These are phyloP conservation scores for Hormaphis cornu DNA, from an alignment of 1,140 invertebrate genomes.

Conservation along the genomic window DNA sequence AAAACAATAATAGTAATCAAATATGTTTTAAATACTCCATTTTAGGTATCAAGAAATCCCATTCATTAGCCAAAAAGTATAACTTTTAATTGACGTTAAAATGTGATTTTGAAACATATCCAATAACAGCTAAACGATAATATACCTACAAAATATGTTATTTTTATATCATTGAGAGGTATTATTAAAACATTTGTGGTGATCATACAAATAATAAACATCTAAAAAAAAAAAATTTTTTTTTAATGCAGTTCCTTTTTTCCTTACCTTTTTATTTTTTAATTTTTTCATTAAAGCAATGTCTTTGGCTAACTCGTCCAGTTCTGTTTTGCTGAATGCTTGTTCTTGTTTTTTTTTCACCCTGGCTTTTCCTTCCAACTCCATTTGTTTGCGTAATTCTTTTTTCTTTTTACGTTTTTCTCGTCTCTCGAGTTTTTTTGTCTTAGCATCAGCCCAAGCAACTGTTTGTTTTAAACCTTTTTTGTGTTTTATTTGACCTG, in stretches of 20 bases:
- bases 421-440: constrained; percentile 59
- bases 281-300: constrained; percentile 76
- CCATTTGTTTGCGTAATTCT: constrained; percentile 46
- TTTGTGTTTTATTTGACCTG: constrained; percentile 55
- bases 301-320: constrained; percentile 75
- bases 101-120: too few relatives aligned
- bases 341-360: constrained; percentile 46
- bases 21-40: too few relatives aligned
- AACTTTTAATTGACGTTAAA: too few relatives aligned
- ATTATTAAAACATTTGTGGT: too few relatives aligned
- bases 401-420: constrained; percentile 52
- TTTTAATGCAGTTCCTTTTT: constrained; percentile 30
- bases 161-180: too few relatives aligned
- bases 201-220: too few relatives aligned
- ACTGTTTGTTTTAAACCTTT: constrained; percentile 48
- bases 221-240: too few relatives aligned
- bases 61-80: too few relatives aligned
- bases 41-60: too few relatives aligned
- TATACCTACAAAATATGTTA: too few relatives aligned
- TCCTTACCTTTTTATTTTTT: constrained; percentile 66
- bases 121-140: too few relatives aligned
- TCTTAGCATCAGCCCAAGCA: constrained; percentile 73
- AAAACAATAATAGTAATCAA: not conserved
- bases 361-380: constrained; percentile 42
- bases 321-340: constrained; percentile 59